Base-by-base conservation (phyloP, 2,113 vertebrate species). In the Saccopteryx bilineata region DNA sequence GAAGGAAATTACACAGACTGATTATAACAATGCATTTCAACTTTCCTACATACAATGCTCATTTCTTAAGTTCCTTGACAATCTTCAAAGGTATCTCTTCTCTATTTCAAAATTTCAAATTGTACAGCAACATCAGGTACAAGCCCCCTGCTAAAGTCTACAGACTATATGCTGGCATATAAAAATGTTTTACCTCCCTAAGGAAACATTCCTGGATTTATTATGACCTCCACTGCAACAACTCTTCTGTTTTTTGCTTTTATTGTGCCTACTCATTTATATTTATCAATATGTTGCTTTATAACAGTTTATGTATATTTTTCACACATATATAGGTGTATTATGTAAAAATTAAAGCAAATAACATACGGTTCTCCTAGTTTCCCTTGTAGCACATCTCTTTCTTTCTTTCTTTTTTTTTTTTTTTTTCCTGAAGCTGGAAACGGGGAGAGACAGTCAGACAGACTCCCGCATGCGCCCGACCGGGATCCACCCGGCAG, bases 1-100 rank as follows among this genome's bases (percentile, higher is more conserved):
- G 93, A 91, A 96, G 97, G 97, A 97, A 98, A 94, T 97, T 93
- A 96, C 96, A 95, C 89, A 95, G 93, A 91, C 88, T 28, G 65
- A 75, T 33, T 61, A 0, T 94, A 97, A 97, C 97, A 98, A 97
- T 96, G 88, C 60, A 80, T 58, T 83, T 76, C 61, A 93, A 90
- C 66, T 91, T 63, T 74, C 80, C 82, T 93, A 75, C 90, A 81
- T 15, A 90, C 88, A 95, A 95, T 17, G 48, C 9, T 63, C 63
- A 2, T 5, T 76, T 84, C 85, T 90, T 71, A 61, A 82, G 74
- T 56, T 58, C 68, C 71, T 54, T 6, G 19, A 46, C 65, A 28
- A 28, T 39, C 54, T n/a, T 56, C 33, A 84, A 52, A 28, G 23
- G 50, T 52, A 69, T 46, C 58, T 23, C 87, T 28, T 68, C 58